phyloP scores from a whole-genome alignment of 2,113 vertebrate genomes.

The Menidia beryllina region DNA sequence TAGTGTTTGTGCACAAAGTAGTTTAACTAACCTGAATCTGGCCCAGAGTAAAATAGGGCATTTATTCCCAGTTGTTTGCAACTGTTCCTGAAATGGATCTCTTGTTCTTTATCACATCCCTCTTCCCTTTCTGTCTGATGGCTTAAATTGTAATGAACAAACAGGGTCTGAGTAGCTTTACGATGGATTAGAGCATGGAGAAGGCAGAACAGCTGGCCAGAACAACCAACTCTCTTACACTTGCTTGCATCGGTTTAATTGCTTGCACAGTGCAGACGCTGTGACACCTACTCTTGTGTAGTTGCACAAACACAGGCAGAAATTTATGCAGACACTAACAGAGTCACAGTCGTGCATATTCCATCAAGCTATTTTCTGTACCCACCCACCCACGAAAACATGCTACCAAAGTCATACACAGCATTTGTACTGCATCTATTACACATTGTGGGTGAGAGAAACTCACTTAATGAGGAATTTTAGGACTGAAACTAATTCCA shows the following conservation, averaged over 20 bases:
- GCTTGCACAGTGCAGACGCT: conserved; percentile 28
- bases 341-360: conserved; percentile 42
- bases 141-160: conserved; percentile 28
- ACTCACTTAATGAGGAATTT: conserved; percentile 59
- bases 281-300: conserved; percentile 22
- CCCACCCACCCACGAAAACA: conserved; percentile 29
- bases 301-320: conserved; percentile 8
- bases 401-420: conserved; percentile 33
- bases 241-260: conserved; percentile 66
- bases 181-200: conserved; percentile 41
- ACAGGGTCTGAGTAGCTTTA: conserved; percentile 54
- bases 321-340: conserved; percentile 15
- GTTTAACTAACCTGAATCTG: conserved; percentile 37
- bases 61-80: conserved; percentile 57
- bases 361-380: conserved; percentile 34
- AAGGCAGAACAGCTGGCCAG: conserved; percentile 68
- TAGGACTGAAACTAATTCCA: conserved; percentile 46
- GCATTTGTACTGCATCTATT: conserved; percentile 38
- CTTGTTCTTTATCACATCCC: conserved; percentile 18
- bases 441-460: conserved; percentile 37
- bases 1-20: conserved; percentile 10
- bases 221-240: conserved; percentile 54
- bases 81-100: conserved; percentile 41
- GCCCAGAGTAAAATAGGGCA: conserved; percentile 30
- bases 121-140: conserved; percentile 20